Evolutionary conservation across 2,113 vertebrate genomes (phyloP).

Genomic region (Equus quagga): DNA sequence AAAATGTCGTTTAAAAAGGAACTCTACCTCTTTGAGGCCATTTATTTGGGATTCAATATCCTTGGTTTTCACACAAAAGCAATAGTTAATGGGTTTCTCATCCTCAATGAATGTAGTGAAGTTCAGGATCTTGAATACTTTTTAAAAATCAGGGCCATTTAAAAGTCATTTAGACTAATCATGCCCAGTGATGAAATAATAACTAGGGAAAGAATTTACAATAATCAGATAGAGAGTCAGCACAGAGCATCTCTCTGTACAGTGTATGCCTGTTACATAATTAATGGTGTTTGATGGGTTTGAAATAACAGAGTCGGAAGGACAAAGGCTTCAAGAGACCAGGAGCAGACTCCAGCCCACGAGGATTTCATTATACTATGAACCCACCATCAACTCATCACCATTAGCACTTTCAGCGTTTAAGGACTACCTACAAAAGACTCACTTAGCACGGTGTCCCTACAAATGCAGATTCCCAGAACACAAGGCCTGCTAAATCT

Average conservation of each 20-base stretch:
- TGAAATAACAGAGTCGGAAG: background rate
- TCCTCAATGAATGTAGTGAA: background rate
- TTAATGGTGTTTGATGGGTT: background rate
- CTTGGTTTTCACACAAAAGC: background rate
- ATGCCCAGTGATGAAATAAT: background rate
- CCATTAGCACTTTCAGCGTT: too few species aligned
- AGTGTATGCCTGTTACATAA: background rate
- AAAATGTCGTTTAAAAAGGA: background rate
- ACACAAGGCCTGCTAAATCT: too few species aligned
- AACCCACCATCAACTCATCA: too few species aligned
- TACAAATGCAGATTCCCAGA: too few species aligned
- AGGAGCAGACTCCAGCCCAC: accelerated
- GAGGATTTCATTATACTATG: too few species aligned
- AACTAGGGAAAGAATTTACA: background rate
- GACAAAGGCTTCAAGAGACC: background rate
- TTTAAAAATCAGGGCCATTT: constrained; percentile 23
- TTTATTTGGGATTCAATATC: background rate
- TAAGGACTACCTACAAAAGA: too few species aligned
- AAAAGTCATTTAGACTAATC: constrained; percentile 55
- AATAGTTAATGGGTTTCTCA: background rate
- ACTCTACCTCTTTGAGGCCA: background rate
- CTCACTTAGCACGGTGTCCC: too few species aligned
- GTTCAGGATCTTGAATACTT: background rate
- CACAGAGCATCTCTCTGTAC: background rate
- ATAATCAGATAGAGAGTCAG: background rate